Base-by-base conservation (phyloP, 2,797 vertebrate genomes). In the Anguilla marmorata region DNA sequence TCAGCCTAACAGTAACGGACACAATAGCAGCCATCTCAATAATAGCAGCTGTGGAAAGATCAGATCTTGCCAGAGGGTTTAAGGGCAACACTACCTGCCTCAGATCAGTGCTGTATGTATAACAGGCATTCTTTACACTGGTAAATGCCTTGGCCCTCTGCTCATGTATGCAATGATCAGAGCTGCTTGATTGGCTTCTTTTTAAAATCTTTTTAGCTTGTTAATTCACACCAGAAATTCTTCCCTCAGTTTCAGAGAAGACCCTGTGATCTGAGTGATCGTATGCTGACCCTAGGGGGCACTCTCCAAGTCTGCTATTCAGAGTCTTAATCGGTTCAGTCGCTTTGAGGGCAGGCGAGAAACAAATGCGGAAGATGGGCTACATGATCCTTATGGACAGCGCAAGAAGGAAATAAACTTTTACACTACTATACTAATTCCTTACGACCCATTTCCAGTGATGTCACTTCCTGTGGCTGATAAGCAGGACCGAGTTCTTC, bases 1-100 rank as follows among this genome's bases (percentile, higher is more conserved):
- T 87, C 86, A 56, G n/a, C 86, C 41, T 45, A 45, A 45, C 86
- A 80, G 30, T 30, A 79, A 87, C 27, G 30, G 86, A 54, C 86
- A 74, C 86, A 87, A 58, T 80, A 87, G 79, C 76, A 58, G 52
- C 54, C 86, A 45, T 52, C 50, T 52, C 50, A 52, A 12, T 52
- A 52, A 52, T 52, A 52, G 11, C 41, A 45, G 41, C 41, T 37
- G 74, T 30, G 27, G 72, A 80, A 16, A 50, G 72, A 24, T 58
- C 76, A 74, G 52, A 76, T 76, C 86, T 58, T 58, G 45, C 63
- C 82, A 80, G 19, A 82, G 52, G 74, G 52, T 16, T 41, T 37
- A 33, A 27, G 52, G 33, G 86, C 72, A 24, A 21, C 37, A 37
- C 54, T 37, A 54, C 52, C 72, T 80, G 19, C 60, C 86, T 45